phyloP scores from a whole-genome alignment of 2,888 invertebrate genomes.

The Myopa tessellatipennis region DNA sequence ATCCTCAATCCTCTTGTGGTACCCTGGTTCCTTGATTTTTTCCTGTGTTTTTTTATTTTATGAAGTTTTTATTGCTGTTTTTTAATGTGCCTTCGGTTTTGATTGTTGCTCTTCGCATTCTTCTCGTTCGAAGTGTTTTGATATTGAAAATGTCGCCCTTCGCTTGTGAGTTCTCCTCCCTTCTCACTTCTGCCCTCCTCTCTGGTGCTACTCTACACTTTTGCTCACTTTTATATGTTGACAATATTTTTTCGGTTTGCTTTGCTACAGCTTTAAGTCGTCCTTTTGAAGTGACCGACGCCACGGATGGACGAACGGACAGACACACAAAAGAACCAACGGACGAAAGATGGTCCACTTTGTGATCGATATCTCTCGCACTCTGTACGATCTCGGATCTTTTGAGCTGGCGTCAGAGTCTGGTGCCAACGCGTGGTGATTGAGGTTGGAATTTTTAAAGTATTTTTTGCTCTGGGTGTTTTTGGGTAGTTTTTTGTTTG shows the following conservation, averaged over 20 bases:
- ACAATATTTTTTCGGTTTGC: background rate
- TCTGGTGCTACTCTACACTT: too few relatives aligned
- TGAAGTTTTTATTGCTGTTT: constrained; percentile 64
- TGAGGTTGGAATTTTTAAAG: too few relatives aligned
- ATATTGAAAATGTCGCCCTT: background rate
- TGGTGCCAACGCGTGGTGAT: constrained; percentile 25
- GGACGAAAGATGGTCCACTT: too few relatives aligned
- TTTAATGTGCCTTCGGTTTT: constrained; percentile 49
- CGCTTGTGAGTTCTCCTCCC: background rate
- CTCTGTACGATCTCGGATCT: constrained; percentile 19
- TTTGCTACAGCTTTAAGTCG: background rate
- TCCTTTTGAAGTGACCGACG: constrained; percentile 34
- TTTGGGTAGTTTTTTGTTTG: background rate
- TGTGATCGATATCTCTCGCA: background rate
- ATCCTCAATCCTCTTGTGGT: constrained; percentile 43
- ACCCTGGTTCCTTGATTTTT: constrained; percentile 34
- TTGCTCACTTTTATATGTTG: constrained; percentile 2
- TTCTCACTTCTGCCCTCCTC: background rate
- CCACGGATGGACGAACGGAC: background rate
- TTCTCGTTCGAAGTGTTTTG: background rate
- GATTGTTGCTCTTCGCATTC: background rate
- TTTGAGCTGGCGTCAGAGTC: constrained; percentile 22
- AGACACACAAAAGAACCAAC: background rate
- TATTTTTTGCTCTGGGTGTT: too few relatives aligned
- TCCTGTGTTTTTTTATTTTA: constrained; percentile 47